Evolutionary conservation across 2,113 vertebrate genomes (phyloP).

Genomic region (Crotalus tigris): DNA sequence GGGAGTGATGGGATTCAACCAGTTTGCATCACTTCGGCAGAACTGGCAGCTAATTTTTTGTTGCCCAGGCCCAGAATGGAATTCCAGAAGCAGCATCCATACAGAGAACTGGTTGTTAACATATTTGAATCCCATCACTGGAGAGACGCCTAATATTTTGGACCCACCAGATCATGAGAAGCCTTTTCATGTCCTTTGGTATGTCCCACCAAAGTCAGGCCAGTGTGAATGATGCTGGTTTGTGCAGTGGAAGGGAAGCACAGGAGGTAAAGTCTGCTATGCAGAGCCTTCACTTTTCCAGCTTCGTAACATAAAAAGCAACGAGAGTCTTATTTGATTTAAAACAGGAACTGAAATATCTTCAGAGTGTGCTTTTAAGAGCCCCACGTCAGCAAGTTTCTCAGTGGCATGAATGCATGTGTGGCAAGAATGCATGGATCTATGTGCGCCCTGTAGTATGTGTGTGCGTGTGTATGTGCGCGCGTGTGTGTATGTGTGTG

Average conservation of each 20-base stretch:
- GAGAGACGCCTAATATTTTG: background rate
- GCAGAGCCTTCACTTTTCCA: background rate
- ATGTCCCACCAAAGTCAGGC: background rate
- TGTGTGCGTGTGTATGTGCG: too few species aligned
- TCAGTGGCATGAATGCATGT: background rate
- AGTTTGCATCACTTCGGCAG: too few species aligned
- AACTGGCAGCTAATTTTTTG: too few species aligned
- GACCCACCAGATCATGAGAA: background rate
- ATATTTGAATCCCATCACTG: too few species aligned
- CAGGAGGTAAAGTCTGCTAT: background rate
- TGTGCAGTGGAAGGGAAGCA: background rate
- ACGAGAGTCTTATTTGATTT: slow-evolving; percentile 15
- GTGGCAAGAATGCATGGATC: background rate
- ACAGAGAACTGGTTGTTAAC: too few species aligned
- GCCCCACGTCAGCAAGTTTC: slow-evolving; percentile 26
- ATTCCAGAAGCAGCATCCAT: too few species aligned
- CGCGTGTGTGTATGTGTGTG: background rate
- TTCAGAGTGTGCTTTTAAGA: slow-evolving; percentile 16
- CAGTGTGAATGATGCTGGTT: background rate
- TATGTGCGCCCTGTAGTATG: background rate
- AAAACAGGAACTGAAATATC: slow-evolving; percentile 17
- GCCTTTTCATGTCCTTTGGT: background rate
- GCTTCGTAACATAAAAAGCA: background rate
- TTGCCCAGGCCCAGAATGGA: too few species aligned
- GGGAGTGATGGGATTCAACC: too few species aligned